These are phyloP conservation scores for Eulemur mongoz DNA, from an alignment of 2,797 vertebrate species.

Conservation along the genomic window DNA sequence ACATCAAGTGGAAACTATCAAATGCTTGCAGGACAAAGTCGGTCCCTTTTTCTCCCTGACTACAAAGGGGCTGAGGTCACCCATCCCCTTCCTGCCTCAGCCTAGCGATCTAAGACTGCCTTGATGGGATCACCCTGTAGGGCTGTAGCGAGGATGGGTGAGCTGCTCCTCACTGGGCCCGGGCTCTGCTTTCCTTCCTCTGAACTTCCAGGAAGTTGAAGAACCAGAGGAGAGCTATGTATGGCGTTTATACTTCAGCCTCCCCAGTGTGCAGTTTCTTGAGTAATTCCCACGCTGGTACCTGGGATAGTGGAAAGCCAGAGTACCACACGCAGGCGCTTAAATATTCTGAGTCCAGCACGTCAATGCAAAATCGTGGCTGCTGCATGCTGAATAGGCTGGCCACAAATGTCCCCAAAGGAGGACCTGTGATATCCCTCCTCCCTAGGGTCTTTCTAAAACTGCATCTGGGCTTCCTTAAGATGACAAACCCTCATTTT, in stretches of 20 bases:
- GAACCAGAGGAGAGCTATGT: background rate
- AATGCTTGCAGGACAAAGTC: background rate
- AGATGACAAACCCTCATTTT: background rate
- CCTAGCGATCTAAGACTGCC: background rate
- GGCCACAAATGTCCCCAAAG: background rate
- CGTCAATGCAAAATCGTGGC: background rate
- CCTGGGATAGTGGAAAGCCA: background rate
- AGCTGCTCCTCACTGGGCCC: background rate
- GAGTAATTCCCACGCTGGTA: background rate
- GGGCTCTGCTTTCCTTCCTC: background rate
- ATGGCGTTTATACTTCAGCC: background rate
- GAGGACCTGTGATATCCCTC: background rate
- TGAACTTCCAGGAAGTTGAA: background rate
- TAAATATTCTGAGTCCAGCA: background rate
- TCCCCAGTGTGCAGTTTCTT: background rate
- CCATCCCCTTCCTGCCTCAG: background rate
- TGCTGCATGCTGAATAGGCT: background rate
- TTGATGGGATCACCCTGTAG: background rate
- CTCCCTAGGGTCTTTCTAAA: background rate
- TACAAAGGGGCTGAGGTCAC: background rate
- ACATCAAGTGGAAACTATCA: background rate
- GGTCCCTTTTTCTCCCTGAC: background rate
- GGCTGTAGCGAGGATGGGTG: background rate
- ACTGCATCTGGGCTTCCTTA: background rate
- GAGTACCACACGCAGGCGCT: background rate